A percentile compares a stretch with the other conserved stretches of the same genome.
phyloP scores from a whole-genome alignment of 92 coral and sea anemone species.

The Parazoanthus swiftii region DNA sequence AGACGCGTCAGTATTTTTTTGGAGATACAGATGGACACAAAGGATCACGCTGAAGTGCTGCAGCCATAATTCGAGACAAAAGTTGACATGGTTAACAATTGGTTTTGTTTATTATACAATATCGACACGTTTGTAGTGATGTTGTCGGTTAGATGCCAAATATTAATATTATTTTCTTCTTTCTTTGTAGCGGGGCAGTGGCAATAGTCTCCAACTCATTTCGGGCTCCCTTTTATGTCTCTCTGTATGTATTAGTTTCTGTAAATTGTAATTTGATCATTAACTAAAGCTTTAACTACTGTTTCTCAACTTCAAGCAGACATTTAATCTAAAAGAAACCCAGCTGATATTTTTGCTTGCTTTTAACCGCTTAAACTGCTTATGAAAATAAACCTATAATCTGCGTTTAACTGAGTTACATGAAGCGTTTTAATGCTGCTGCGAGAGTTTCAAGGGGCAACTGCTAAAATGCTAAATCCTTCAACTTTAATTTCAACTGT shows the following conservation, averaged over 20 bases:
- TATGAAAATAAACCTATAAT: neutral
- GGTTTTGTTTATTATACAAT: neutral
- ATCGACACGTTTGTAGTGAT: neutral
- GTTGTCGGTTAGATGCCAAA: neutral
- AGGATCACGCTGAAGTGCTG: neutral
- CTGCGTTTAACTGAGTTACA: neutral
- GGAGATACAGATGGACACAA: too few species aligned
- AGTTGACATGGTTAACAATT: neutral
- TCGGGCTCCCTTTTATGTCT: conserved; percentile 43
- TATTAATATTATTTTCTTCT: conserved; percentile 28
- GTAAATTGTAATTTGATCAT: neutral
- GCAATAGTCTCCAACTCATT: conserved; percentile 25
- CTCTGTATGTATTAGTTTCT: conserved; percentile 26
- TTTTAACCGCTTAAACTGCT: neutral
- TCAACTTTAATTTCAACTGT: neutral
- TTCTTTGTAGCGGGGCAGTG: conserved; percentile 42
- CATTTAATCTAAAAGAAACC: conserved; percentile 12
- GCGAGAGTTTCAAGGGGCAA: neutral
- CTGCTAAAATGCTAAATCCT: neutral
- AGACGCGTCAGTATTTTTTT: neutral
- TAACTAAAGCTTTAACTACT: conserved; percentile 11
- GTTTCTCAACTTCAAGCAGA: neutral
- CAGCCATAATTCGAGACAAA: neutral
- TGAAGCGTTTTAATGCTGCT: conserved; percentile 1
- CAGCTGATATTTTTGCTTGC: conserved; percentile 12